Conservation (phyloP, 2,797 vertebrate species). For the Paguma larvata region DNA sequence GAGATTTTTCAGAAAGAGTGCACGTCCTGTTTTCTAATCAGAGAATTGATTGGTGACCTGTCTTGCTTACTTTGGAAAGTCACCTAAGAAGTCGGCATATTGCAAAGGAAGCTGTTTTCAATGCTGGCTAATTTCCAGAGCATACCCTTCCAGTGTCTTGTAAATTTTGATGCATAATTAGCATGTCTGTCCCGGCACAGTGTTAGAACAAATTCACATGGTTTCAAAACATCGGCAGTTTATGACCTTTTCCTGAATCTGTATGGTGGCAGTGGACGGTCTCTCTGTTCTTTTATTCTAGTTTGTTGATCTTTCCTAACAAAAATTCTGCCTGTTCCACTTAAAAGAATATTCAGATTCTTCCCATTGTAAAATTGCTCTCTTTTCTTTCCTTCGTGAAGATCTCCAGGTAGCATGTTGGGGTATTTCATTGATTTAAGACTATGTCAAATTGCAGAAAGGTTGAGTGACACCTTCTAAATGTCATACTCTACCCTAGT, state of each 20-base stretch:
- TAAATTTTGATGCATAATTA: background rate
- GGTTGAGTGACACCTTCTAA: conserved; percentile 33
- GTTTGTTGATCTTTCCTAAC: background rate
- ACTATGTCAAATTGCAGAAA: conserved; percentile 45
- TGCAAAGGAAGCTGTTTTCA: background rate
- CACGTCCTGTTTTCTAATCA: background rate
- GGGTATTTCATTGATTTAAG: conserved; percentile 31
- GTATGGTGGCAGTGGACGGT: background rate
- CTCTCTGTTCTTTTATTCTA: background rate
- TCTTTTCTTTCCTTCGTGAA: conserved; percentile 28
- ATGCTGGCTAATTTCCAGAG: background rate
- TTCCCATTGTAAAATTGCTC: background rate
- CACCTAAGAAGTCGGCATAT: background rate
- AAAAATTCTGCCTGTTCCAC: background rate
- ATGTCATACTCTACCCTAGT: background rate
- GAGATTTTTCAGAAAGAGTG: background rate
- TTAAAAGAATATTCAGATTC: background rate
- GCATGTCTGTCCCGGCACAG: too few species aligned
- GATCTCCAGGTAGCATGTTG: conserved; percentile 33
- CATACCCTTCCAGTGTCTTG: background rate
- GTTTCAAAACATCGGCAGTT: background rate
- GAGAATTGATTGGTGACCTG: background rate
- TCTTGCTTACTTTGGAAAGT: background rate
- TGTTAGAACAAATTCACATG: background rate
- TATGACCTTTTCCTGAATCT: background rate